Conservation (phyloP, 1,140 invertebrate species). For the Nasonia longicornis region DNA sequence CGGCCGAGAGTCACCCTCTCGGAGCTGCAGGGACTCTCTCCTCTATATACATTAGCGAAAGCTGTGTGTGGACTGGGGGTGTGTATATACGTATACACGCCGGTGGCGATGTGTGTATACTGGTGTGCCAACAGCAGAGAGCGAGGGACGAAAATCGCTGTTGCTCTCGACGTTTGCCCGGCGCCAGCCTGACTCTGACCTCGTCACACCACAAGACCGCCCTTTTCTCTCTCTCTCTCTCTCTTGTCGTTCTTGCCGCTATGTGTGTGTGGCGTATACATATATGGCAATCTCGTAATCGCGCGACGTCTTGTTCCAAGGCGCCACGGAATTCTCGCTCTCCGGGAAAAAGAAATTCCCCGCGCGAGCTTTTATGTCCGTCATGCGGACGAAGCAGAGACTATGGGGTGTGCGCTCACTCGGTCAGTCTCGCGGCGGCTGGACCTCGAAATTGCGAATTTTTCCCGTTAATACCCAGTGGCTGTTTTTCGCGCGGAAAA, state of each 20-base stretch:
- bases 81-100: background rate
- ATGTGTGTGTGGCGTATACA: background rate
- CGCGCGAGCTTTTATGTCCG: background rate
- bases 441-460: background rate
- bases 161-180: background rate
- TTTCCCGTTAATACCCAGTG: background rate
- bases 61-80: no score
- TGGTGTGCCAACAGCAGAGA: background rate
- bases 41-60: no score
- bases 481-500: background rate
- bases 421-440: background rate
- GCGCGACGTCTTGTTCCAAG: slow-evolving; percentile 21
- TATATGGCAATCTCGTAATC: slow-evolving; percentile 27
- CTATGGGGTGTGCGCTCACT: background rate
- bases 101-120: background rate
- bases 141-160: slow-evolving; percentile 1
- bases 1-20: no score
- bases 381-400: background rate
- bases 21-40: no score
- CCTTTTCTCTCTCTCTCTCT: background rate
- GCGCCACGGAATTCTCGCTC: slow-evolving; percentile 11
- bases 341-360: background rate
- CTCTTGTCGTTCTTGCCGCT: background rate
- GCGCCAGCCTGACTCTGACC: slow-evolving; percentile 11
- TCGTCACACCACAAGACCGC: background rate